Percentiles rank a stretch among this genome's conserved stretches.
These are phyloP conservation scores for Acronicta aceris DNA, from an alignment of 2,888 invertebrate species.

Conservation along the genomic window DNA sequence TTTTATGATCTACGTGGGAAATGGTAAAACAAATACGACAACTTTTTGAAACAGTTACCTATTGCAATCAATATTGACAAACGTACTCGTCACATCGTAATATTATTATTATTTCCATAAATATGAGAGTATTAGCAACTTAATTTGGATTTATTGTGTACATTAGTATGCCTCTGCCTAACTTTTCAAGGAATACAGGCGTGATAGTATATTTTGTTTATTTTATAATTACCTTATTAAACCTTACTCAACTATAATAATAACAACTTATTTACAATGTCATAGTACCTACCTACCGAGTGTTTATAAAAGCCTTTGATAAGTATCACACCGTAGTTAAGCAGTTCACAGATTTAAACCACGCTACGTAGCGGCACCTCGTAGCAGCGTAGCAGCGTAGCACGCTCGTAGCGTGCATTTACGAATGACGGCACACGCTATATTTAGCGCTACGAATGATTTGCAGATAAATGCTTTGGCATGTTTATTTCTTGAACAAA, in stretches of 20 bases:
- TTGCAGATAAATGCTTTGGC: constrained; percentile 42
- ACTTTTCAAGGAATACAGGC: too few species aligned
- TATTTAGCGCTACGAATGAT: constrained; percentile 46
- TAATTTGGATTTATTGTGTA: too few species aligned
- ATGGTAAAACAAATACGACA: constrained; percentile 2
- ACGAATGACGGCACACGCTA: constrained; percentile 35
- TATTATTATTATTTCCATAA: background rate
- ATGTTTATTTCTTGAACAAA: constrained; percentile 39
- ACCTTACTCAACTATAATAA: background rate
- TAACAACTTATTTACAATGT: background rate
- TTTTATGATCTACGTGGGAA: constrained; percentile 8
- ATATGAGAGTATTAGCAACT: background rate
- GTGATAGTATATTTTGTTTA: background rate
- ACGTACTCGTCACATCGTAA: too few species aligned
- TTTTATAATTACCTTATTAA: background rate
- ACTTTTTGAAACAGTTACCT: too few species aligned
- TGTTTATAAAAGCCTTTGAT: constrained; percentile 19
- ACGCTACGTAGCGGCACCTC: constrained; percentile 19
- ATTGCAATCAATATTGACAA: too few species aligned
- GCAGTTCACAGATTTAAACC: constrained; percentile 30
- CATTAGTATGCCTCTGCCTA: too few species aligned
- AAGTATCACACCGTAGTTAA: constrained; percentile 14
- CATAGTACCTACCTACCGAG: background rate
- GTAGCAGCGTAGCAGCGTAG: constrained; percentile 51
- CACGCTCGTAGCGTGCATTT: constrained; percentile 52